Base-by-base conservation (phyloP, 2,113 vertebrate species). In the Pyxicephalus adspersus region DNA sequence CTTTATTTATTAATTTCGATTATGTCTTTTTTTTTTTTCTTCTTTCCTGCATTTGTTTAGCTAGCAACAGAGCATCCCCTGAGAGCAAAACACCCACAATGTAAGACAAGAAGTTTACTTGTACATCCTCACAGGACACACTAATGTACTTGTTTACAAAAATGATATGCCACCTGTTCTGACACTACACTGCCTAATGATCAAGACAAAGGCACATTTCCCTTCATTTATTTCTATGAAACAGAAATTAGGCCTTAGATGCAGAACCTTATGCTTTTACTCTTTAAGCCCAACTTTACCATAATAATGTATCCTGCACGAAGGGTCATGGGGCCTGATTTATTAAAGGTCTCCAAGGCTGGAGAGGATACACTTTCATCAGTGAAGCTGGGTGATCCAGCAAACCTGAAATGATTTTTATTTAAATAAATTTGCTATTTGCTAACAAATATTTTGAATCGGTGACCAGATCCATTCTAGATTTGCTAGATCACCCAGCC, bases 31-130 rank as follows among this genome's bases (percentile, higher is more conserved):
- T 50, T 45, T 52, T 52, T 31, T n/a, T 45, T 31, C 18, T 20
- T 50, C 28, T 57, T 70, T 75, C 60, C 78, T 83, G 80, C 15
- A 85, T 88, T 64, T 88, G 82, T 80, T 73, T 85, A 31, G 79
- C 87, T 88, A 76, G 90, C 92, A 94, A 92, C 91, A 94, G 70
- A n/a, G 61, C 84, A 85, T 90, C 54, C 88, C 86, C 88, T 75
- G 82, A 88, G 91, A 77, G 86, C 84, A 83, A 76, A 57, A 80
- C 71, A 83, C 29, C 77, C 13, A 0, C 31, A 73, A 83, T 68
- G 74, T 78, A 79, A 86, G 66, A 84, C 80, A 84, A 72, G 83
- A 84, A 74, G 52, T 84, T 17, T 26, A 83, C 82, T 83, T 45
- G 60, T 82, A 60, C 64, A 51, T 70, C 85, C 90, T 85, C 88